These are phyloP conservation scores for Phalacrocorax pelagicus DNA, from an alignment of 2,113 vertebrate genomes.

Conservation along the genomic window DNA sequence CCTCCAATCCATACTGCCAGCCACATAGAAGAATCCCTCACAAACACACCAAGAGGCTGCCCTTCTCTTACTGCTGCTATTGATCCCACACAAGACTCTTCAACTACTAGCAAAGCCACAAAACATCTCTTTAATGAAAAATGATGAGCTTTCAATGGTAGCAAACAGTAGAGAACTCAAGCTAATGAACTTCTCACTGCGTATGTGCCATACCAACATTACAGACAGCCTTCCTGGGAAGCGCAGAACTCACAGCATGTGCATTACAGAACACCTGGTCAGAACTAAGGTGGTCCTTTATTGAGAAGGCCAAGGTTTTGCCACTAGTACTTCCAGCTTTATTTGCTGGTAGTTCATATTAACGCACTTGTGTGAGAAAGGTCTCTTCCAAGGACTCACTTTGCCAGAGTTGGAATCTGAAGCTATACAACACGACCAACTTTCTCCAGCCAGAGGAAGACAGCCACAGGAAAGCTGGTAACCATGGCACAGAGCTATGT, in stretches of 20 bases:
- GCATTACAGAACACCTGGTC: background rate
- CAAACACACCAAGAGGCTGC: background rate
- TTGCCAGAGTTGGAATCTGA: background rate
- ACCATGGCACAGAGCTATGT: background rate
- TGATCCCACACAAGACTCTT: background rate
- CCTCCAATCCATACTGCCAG: background rate
- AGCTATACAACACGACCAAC: background rate
- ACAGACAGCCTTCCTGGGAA: background rate
- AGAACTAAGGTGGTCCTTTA: background rate
- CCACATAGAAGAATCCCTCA: background rate
- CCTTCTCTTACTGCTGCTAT: background rate
- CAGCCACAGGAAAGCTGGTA: background rate
- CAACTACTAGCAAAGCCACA: background rate
- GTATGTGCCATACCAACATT: background rate
- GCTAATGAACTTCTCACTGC: background rate
- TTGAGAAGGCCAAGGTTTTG: background rate
- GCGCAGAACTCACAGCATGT: background rate
- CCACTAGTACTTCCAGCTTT: background rate
- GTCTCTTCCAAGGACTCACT: background rate
- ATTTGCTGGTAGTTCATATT: background rate
- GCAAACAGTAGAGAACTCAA: background rate
- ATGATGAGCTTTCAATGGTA: background rate
- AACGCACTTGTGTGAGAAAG: background rate
- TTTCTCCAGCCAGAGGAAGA: background rate
- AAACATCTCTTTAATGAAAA: background rate